Percentiles rank a stretch among this genome's conserved stretches.
Evolutionary conservation across 1,140 invertebrate species (phyloP).

Genomic region (Chironomus tepperi): DNA sequence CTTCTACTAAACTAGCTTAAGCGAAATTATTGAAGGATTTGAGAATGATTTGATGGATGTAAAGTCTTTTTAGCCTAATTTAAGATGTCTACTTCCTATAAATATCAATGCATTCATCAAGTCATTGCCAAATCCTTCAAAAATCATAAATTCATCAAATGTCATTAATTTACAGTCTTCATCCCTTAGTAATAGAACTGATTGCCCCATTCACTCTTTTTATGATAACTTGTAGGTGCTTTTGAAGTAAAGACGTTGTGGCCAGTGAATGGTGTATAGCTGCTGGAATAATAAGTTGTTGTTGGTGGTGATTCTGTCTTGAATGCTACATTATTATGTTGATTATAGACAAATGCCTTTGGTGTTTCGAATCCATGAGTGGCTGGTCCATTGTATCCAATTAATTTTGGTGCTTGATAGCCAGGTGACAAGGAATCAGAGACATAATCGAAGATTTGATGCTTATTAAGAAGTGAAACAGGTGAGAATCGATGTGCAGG

Average conservation of each 20-base stretch:
- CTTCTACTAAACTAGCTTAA: too few relatives aligned
- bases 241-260: neutral
- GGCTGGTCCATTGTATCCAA: neutral
- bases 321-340: constrained; percentile 38
- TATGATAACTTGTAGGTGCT: neutral
- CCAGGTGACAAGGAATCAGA: neutral
- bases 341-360: constrained; percentile 38
- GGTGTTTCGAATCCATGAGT: constrained; percentile 26
- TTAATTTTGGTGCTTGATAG: neutral
- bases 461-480: neutral
- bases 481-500: neutral
- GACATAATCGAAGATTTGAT: neutral
- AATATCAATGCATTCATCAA: too few relatives aligned
- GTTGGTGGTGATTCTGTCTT: constrained; percentile 36
- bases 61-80: too few relatives aligned
- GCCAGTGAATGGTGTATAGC: constrained; percentile 27
- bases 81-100: too few relatives aligned
- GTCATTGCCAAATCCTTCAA: too few relatives aligned
- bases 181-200: too few relatives aligned
- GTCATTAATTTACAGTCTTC: too few relatives aligned
- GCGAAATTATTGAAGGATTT: too few relatives aligned
- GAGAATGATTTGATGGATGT: too few relatives aligned
- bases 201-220: neutral
- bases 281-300: constrained; percentile 29
- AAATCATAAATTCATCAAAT: too few relatives aligned